Percentiles rank a stretch among this genome's conserved stretches.
These are phyloP conservation scores for Diglossa cyanea DNA, from an alignment of 2,797 vertebrate genomes.

Conservation along the genomic window DNA sequence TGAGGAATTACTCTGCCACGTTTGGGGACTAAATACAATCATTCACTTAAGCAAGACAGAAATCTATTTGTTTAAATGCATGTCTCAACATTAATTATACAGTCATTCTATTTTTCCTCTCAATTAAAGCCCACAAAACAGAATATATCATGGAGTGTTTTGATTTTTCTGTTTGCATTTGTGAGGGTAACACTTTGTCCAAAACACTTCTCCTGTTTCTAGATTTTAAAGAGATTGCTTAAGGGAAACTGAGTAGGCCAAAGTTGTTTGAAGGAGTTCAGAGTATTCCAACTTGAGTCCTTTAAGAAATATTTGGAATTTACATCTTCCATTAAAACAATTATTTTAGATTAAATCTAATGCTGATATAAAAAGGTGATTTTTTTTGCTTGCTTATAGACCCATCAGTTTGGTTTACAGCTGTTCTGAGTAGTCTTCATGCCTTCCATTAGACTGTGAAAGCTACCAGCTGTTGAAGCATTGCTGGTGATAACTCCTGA, in stretches of 20 bases:
- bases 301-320: not conserved
- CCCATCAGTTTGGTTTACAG: not conserved
- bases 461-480: not conserved
- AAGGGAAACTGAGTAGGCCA: not conserved
- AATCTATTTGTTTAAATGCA: constrained; percentile 6
- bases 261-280: not conserved
- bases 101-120: not conserved
- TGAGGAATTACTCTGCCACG: not conserved
- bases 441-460: not conserved
- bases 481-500: not conserved
- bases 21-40: not conserved
- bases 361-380: not conserved
- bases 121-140: not conserved
- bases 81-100: not conserved
- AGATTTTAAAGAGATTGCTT: not conserved
- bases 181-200: not conserved
- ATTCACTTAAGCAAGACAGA: not conserved
- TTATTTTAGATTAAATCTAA: not conserved
- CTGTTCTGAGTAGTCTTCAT: not conserved
- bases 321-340: not conserved
- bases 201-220: not conserved
- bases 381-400: not conserved
- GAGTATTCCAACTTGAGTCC: not conserved
- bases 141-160: not conserved
- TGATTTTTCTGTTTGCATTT: constrained; percentile 1